A percentile compares a stretch with the other conserved stretches of the same genome.
Evolutionary conservation across 2,113 vertebrate genomes (phyloP).

Genomic region (Pelvicachromis taeniatus): DNA sequence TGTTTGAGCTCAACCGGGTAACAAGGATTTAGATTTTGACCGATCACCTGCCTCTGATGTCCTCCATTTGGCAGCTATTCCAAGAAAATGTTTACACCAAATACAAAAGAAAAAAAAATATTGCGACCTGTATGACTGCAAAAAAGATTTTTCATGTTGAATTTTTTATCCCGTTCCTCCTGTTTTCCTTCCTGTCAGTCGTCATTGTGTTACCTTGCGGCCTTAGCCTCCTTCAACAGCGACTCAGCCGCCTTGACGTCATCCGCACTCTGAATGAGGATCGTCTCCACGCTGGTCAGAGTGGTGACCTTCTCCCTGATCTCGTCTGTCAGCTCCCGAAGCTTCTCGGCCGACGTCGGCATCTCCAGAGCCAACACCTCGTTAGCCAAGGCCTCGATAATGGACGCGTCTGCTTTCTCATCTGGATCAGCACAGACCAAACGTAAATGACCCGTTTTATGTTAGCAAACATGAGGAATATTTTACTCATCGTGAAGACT

Average conservation of each 20-base stretch:
- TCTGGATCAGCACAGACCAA: slow-evolving; percentile 62
- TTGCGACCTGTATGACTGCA: not conserved
- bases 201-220: slow-evolving; percentile 70
- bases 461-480: not conserved
- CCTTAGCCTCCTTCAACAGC: slow-evolving; percentile 82
- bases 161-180: not conserved
- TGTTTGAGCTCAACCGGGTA: not conserved
- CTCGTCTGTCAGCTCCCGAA: slow-evolving; percentile 84
- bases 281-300: slow-evolving; percentile 87
- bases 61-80: not conserved
- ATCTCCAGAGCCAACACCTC: slow-evolving; percentile 91
- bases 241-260: slow-evolving; percentile 82
- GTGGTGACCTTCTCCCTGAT: slow-evolving; percentile 84
- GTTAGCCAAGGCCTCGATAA: slow-evolving; percentile 89
- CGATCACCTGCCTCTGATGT: not conserved
- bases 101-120: not conserved
- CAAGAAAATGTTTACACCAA: not conserved
- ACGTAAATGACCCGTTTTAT: not conserved
- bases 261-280: slow-evolving; percentile 84
- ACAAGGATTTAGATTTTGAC: not conserved
- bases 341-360: slow-evolving; percentile 83
- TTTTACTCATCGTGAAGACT: not conserved
- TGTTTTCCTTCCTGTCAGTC: not conserved
- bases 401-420: slow-evolving; percentile 82
- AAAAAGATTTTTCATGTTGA: not conserved